Conservation (phyloP, 1,140 invertebrate genomes). For the Megathymus violae region DNA sequence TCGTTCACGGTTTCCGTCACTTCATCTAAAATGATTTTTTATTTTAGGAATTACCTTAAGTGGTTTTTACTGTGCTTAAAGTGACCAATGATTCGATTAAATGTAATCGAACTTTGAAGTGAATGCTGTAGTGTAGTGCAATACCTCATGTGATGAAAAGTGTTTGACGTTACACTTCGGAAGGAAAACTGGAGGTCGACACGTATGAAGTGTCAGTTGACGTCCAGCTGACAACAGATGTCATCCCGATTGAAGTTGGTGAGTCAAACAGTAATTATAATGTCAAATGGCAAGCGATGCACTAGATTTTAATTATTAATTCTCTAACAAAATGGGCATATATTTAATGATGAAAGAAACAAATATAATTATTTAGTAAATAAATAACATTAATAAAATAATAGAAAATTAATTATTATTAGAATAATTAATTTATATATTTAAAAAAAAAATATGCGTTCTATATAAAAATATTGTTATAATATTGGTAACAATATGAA, state of each 20-base stretch:
- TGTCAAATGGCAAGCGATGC: no score
- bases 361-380: no score
- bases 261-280: constrained; percentile 54
- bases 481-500: no score
- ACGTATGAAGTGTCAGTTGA: constrained; percentile 82
- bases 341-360: no score
- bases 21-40: not conserved
- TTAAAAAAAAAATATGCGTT: no score
- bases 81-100: constrained; percentile 18
- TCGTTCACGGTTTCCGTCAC: constrained; percentile 13
- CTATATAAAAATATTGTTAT: no score
- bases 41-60: constrained; percentile 6
- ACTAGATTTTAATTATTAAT: no score
- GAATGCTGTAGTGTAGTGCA: constrained; percentile 26
- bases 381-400: no score
- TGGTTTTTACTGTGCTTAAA: constrained; percentile 11
- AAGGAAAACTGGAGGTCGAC: constrained; percentile 81
- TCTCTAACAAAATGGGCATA: no score
- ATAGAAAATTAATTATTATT: no score
- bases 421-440: no score
- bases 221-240: constrained; percentile 83
- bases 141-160: constrained; percentile 26
- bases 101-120: constrained; percentile 11
- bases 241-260: constrained; percentile 75
- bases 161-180: constrained; percentile 30